Evolutionary conservation across 2,797 vertebrate genomes (phyloP).

Genomic region (Gallinago stenura): DNA sequence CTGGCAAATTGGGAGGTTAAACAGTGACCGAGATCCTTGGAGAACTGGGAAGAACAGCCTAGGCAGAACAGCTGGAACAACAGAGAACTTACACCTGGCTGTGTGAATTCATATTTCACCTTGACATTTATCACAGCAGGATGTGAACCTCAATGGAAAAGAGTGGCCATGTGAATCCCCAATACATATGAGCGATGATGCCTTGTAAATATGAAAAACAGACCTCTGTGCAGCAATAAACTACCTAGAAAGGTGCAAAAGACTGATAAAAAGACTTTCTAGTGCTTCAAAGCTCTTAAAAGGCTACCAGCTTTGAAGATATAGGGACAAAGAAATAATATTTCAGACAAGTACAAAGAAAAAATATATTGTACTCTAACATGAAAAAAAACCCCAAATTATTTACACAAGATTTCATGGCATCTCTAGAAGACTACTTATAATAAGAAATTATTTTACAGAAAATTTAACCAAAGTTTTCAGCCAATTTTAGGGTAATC

Average conservation of each 20-base stretch:
- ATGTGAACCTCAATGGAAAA: background rate
- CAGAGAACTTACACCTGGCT: background rate
- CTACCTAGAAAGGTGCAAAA: background rate
- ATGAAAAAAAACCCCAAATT: background rate
- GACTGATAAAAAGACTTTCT: background rate
- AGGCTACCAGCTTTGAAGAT: background rate
- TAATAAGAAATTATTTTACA: background rate
- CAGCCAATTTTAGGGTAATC: background rate
- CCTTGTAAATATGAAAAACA: background rate
- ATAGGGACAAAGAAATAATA: background rate
- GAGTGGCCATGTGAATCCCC: background rate
- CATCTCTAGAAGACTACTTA: background rate
- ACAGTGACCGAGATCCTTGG: background rate
- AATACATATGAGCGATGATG: background rate
- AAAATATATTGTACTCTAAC: background rate
- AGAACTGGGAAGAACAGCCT: background rate
- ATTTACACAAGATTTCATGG: background rate
- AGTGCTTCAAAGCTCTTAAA: background rate
- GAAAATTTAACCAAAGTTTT: background rate
- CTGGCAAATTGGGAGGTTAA: background rate
- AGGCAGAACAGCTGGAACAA: slow-evolving; percentile 4
- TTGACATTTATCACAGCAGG: background rate
- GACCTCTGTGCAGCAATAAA: background rate
- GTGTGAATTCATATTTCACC: background rate
- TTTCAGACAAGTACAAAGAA: background rate